Evolutionary conservation across 1,140 invertebrate species (phyloP).

Genomic region (Arctopsyche grandis): DNA sequence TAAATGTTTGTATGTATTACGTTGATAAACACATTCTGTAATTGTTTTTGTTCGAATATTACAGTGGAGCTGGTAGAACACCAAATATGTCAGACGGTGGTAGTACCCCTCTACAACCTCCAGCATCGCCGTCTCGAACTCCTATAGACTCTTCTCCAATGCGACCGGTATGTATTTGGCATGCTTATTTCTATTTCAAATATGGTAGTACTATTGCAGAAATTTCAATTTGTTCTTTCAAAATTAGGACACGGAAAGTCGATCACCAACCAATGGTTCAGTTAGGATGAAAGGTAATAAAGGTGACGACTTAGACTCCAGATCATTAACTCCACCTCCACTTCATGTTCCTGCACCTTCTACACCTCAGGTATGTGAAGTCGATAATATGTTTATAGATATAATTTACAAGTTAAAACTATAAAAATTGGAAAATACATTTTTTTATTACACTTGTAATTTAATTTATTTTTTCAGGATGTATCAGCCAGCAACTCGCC

Average conservation of each 20-base stretch:
- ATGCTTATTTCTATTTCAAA: slow-evolving; percentile 14
- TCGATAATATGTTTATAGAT: slow-evolving; percentile 8
- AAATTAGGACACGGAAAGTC: slow-evolving; percentile 44
- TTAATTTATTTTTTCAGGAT: slow-evolving; percentile 42
- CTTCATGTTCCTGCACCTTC: slow-evolving; percentile 41
- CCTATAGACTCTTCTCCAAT: slow-evolving; percentile 46
- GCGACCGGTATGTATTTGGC: slow-evolving; percentile 29
- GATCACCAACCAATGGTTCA: slow-evolving; percentile 45
- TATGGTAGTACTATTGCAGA: not conserved
- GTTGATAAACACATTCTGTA: not conserved
- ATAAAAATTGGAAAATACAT: too few species aligned
- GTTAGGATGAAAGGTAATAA: slow-evolving; percentile 40
- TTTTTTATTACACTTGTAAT: not conserved
- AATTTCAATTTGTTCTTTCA: slow-evolving; percentile 8
- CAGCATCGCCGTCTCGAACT: slow-evolving; percentile 40
- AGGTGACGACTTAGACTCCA: slow-evolving; percentile 41
- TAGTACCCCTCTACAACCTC: slow-evolving; percentile 48
- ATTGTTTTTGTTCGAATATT: not conserved
- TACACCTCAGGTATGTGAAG: slow-evolving; percentile 40
- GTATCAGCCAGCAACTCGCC: slow-evolving; percentile 52
- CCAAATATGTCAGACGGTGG: slow-evolving; percentile 49
- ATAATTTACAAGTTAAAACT: not conserved
- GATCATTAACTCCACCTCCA: slow-evolving; percentile 51
- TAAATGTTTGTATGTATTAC: slow-evolving; percentile 20
- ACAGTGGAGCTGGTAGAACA: slow-evolving; percentile 46